Conservation (phyloP, 2,888 invertebrate genomes). For the Formica aserva region DNA sequence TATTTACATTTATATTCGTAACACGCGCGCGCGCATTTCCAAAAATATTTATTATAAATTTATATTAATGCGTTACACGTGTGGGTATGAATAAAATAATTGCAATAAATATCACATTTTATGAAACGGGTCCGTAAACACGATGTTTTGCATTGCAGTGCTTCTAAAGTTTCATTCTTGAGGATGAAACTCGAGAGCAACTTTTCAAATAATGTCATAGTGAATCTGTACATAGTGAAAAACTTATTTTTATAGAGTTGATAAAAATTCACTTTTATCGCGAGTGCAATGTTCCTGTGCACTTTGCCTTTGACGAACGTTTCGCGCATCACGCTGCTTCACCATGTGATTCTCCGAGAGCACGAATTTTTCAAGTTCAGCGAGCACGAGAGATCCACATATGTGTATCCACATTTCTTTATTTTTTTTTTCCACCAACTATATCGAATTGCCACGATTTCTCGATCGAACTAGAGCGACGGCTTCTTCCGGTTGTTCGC, state of each 20-base stretch:
- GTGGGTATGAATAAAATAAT: conserved; percentile 28
- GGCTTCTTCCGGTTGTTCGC: conserved; percentile 41
- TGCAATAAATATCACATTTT: conserved; percentile 19
- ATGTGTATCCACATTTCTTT: background rate
- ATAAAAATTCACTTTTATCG: conserved; percentile 40
- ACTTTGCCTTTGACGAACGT: conserved; percentile 28
- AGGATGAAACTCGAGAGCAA: conserved; percentile 20
- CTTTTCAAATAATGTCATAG: conserved; percentile 31
- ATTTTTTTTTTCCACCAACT: background rate
- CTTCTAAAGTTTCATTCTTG: conserved; percentile 33
- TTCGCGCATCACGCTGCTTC: background rate
- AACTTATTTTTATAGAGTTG: conserved; percentile 35
- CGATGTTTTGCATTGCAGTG: background rate
- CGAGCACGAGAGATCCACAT: conserved; percentile 12
- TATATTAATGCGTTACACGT: background rate
- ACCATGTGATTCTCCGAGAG: background rate
- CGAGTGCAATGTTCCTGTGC: background rate
- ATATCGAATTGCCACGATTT: background rate
- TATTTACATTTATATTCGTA: background rate
- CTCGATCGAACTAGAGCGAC: conserved; percentile 21
- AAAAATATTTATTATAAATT: background rate
- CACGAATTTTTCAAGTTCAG: conserved; percentile 44
- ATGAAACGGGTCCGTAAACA: background rate
- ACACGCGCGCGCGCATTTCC: background rate
- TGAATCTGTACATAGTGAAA: background rate